A percentile compares a stretch with the other conserved stretches of the same genome.
These are phyloP conservation scores for Poecilus cupreus DNA, from an alignment of 2,888 invertebrate species.

Conservation along the genomic window DNA sequence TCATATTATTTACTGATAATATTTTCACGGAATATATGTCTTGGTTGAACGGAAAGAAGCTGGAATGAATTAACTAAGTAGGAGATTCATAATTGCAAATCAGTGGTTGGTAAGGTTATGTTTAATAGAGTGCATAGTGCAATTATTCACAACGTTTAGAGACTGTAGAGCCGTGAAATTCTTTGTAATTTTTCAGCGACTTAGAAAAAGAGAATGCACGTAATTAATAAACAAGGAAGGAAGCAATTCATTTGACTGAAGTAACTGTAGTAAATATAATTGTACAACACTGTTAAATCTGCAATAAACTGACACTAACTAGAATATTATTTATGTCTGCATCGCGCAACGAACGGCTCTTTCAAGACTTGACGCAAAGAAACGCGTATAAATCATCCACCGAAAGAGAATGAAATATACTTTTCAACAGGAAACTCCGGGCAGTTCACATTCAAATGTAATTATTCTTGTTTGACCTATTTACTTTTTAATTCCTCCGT, in stretches of 20 bases:
- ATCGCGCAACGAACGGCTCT: slow-evolving; percentile 9
- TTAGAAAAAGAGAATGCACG: slow-evolving; percentile 35
- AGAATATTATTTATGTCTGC: slow-evolving; percentile 49
- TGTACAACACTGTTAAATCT: slow-evolving; percentile 46
- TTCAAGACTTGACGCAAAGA: slow-evolving; percentile 30
- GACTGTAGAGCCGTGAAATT: slow-evolving; percentile 25
- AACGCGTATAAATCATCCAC: slow-evolving; percentile 37
- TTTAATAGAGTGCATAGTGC: slow-evolving; percentile 27
- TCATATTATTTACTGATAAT: too few relatives aligned
- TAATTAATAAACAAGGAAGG: slow-evolving; percentile 50
- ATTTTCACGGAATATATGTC: too few relatives aligned
- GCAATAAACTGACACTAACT: slow-evolving; percentile 53
- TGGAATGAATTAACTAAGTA: too few relatives aligned
- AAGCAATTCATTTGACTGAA: slow-evolving; percentile 45
- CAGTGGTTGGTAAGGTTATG: neutral
- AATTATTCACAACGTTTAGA: slow-evolving; percentile 21
- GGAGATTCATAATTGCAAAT: too few relatives aligned
- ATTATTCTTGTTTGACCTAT: slow-evolving; percentile 51
- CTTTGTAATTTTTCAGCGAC: slow-evolving; percentile 34
- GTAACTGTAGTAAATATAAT: slow-evolving; percentile 50
- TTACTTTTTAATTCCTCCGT: slow-evolving; percentile 28
- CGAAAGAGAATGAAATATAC: slow-evolving; percentile 50
- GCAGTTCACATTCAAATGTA: slow-evolving; percentile 48
- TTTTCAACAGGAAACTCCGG: slow-evolving; percentile 46
- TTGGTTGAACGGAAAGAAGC: too few relatives aligned